Percentiles rank a stretch among this genome's conserved stretches.
phyloP scores from a whole-genome alignment of 2,888 invertebrate genomes.

The Cantharis nigra region DNA sequence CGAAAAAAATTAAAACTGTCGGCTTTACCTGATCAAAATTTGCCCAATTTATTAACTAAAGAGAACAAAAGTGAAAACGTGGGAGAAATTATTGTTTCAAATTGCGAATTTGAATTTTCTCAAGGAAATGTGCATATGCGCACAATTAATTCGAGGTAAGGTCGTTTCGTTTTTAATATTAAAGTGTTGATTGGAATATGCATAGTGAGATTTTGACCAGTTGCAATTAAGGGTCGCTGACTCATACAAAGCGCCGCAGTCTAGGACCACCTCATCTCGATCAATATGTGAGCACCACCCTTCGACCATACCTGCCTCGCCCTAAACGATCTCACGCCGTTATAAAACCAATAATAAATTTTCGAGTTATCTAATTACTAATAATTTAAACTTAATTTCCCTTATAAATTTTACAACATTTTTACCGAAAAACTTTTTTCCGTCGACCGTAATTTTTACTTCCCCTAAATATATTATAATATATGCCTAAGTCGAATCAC shows the following conservation, averaged over 20 bases:
- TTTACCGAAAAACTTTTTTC: not conserved
- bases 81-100: not conserved
- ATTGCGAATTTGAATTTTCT: constrained; percentile 13
- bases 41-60: constrained; percentile 19
- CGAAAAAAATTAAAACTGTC: constrained; percentile 57
- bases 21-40: constrained; percentile 54
- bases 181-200: not conserved
- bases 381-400: not conserved
- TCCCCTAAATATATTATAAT: not conserved
- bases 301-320: constrained; percentile 26
- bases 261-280: constrained; percentile 36
- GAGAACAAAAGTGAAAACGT: not conserved
- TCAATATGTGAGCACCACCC: constrained; percentile 35
- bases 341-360: not conserved
- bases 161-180: not conserved
- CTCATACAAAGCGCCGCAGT: constrained; percentile 33
- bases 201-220: constrained; percentile 18
- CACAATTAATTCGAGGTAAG: not conserved
- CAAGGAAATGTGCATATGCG: not conserved
- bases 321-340: not conserved
- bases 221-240: constrained; percentile 35
- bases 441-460: not conserved
- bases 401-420: not conserved
- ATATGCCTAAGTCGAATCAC: not conserved
- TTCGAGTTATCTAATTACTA: not conserved